These are phyloP conservation scores for Synanthedon tipuliformis DNA, from an alignment of 2,888 invertebrate species.

Conservation along the genomic window DNA sequence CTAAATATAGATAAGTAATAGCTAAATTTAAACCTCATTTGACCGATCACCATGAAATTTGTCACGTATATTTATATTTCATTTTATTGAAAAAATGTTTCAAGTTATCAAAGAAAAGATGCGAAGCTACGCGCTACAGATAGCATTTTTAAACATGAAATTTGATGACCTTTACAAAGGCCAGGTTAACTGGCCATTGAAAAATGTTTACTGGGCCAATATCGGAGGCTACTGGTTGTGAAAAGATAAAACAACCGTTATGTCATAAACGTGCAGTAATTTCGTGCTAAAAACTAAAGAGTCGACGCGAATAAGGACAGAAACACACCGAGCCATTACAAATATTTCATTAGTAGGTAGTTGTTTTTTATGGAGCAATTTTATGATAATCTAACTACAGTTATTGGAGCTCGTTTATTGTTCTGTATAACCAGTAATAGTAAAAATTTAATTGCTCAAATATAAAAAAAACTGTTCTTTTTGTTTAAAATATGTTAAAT, in stretches of 20 bases:
- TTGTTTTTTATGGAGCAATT: background rate
- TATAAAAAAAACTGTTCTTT: background rate
- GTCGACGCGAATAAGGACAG: conserved; percentile 6
- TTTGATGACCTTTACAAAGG: too few species aligned
- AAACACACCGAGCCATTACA: background rate
- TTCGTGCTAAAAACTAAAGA: conserved; percentile 28
- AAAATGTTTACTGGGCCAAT: conserved; percentile 11
- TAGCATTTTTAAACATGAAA: too few species aligned
- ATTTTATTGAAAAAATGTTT: too few species aligned
- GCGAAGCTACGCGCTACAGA: too few species aligned
- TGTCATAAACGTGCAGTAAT: conserved; percentile 24
- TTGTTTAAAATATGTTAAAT: background rate
- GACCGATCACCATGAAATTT: too few species aligned
- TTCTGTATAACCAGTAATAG: background rate
- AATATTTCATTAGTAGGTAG: background rate
- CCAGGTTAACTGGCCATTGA: conserved; percentile 1
- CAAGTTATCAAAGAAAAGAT: too few species aligned
- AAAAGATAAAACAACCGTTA: conserved; percentile 27
- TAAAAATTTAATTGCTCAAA: background rate
- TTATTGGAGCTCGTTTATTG: background rate
- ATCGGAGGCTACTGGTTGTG: conserved; percentile 10
- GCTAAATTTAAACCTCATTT: too few species aligned
- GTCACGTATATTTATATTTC: too few species aligned
- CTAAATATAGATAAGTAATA: background rate
- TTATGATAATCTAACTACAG: background rate